Conservation (phyloP, 2,113 vertebrate genomes). For the Nibea coibor region DNA sequence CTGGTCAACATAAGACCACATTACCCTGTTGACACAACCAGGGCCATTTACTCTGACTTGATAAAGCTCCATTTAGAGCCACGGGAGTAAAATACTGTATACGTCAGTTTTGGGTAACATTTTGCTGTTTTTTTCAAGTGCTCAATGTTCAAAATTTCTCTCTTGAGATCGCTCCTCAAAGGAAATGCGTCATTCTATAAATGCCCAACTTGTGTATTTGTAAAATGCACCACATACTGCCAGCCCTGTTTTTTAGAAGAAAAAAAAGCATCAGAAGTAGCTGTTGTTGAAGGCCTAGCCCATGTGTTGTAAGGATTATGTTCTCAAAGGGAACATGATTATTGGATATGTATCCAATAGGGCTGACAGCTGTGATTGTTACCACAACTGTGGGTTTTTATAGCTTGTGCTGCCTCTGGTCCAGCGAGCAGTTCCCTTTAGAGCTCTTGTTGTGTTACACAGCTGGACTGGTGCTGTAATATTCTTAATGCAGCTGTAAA, state of each 20-base stretch:
- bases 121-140: conserved; percentile 7
- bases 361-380: conserved; percentile 43
- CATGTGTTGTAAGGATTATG: conserved; percentile 40
- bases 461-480: conserved; percentile 48
- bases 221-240: conserved; percentile 15
- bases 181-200: conserved; percentile 19
- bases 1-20: not conserved
- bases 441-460: conserved; percentile 29
- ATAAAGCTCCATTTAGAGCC: conserved; percentile 17
- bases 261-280: conserved; percentile 16
- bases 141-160: not conserved
- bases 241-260: conserved; percentile 20
- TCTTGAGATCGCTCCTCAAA: not conserved
- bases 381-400: conserved; percentile 30
- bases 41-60: not conserved
- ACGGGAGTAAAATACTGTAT: conserved; percentile 1
- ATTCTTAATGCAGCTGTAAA: conserved; percentile 69
- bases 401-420: conserved; percentile 27
- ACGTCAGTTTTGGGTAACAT: not conserved
- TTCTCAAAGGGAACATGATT: conserved; percentile 43
- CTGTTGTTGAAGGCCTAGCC: not conserved
- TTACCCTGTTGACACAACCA: conserved; percentile 1
- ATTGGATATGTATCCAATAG: conserved; percentile 24
- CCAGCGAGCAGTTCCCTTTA: conserved; percentile 39
- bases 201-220: not conserved